Base-by-base conservation (phyloP, 1,140 invertebrate genomes). In the Oreohelix idahoensis region DNA sequence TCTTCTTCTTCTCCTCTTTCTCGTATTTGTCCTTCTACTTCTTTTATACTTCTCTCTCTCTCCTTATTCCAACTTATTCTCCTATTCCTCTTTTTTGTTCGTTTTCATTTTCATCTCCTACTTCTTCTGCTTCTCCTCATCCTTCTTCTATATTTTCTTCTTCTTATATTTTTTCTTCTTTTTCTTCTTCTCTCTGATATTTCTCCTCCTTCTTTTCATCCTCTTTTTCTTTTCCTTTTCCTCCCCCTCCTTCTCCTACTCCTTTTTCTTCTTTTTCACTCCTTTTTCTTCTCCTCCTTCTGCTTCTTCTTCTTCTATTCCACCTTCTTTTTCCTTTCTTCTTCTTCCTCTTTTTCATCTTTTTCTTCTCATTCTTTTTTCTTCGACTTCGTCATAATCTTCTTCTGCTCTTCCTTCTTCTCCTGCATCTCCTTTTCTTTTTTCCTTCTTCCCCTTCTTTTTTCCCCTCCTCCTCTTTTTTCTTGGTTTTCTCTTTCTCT, bases 161-260 rank as follows among this genome's bases (percentile, higher is more conserved):
- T 81, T 26, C 70, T n/a, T 71, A 4, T 69, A 11, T 69, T 2
- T 71, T 42, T 69, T 36, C 36, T 35, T 45, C 66, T 81, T 26
- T 81, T 15, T 42, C 66, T 81, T 26, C 70, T 35, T 39, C n/a
- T 81, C 63, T 66, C 23, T 70, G n/a, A n/a, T n/a, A n/a, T n/a
- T 45, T n/a, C 70, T 42, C 70, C n/a, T 39, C 20, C 70, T 38
- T 81, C 63, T 70, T 15, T 35, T 63, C 45, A 1, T 36, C 38
- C 4, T 29, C 36, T n/a, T 70, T n/a, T 45, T n/a, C 70, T 42
- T 81, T 17, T 39, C 20, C 70, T 38, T 81, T 63, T 70, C 10
- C 42, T 63, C 45, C 29, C 49, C 38, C 4, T 29, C 36, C 39
- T 45, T 38, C n/a, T n/a, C 38, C 11, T 53, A 70, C 51, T 35